Evolutionary conservation across 2,113 vertebrate species (phyloP), one percentile per base, ranked within the genome.

Genomic region (Oreotrochilus melanogaster): DNA sequence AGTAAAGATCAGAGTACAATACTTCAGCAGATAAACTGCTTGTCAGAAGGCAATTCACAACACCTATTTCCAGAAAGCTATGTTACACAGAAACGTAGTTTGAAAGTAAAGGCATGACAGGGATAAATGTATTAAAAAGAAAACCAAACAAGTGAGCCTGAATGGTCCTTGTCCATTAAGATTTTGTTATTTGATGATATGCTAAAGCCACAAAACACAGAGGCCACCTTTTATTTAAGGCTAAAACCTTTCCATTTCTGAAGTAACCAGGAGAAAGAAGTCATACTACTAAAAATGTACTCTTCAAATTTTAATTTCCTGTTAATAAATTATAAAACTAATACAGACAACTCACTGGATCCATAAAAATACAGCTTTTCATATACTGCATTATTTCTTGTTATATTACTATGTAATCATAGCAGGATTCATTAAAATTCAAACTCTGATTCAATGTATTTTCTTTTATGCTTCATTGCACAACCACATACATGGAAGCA

Each of bases 1-100:
- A 69, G 50, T 18, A 78, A 86, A 94, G 93, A 93, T 92, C 87
- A 89, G n/a, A 93, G 65, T 8, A 56, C 13, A 82, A n/a, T 22
- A 89, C 78, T 74, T 92, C 72, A 92, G 72, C 92, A 91, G 75
- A 86, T 53, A 89, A 81, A 79, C n/a, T 75, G 33, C 35, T 37
- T 65, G 57, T 87, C 89, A 94, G 85, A 72, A 89, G 33, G 45
- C 31, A 92, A 81, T 61, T 86, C 69, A 62, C 22, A 88, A 61
- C 50, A 76, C 45, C 53, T 73, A 47, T 18, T 91, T 80, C 43
- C 73, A 91, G 37, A 80, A 92, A 56, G 64, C 45, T 50, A 19
- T 14, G 37, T 50, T 64, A 84, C 30, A 70, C 22, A 66, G 56
- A 76, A 91, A 73, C 0, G 0, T 9, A 50, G 5, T 50, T 73